phyloP scores from a whole-genome alignment of 2,888 invertebrate species.

The Leuctra nigra region DNA sequence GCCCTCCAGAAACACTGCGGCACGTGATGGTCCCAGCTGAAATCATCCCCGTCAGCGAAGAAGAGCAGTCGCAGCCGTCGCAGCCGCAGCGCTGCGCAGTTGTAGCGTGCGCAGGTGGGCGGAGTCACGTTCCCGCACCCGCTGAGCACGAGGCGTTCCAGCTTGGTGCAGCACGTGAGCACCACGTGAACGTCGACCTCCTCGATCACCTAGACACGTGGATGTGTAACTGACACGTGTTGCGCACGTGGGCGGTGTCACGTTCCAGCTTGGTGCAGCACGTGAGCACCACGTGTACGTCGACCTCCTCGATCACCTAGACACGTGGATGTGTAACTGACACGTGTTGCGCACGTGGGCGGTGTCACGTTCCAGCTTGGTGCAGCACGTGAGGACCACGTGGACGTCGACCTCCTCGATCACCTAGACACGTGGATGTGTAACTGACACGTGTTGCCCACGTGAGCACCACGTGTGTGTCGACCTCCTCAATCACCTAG shows the following conservation, averaged over 20 bases:
- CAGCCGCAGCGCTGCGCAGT: constrained; percentile 18
- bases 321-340: no score
- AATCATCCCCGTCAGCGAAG: constrained; percentile 36
- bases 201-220: constrained; percentile 33
- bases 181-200: constrained; percentile 35
- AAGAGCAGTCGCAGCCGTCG: constrained; percentile 31
- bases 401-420: constrained; percentile 36
- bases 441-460: no score
- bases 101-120: constrained; percentile 24
- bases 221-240: not conserved
- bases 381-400: constrained; percentile 32
- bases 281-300: constrained; percentile 33
- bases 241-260: not conserved
- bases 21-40: constrained; percentile 35
- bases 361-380: constrained; percentile 32
- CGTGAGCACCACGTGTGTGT: constrained; percentile 33
- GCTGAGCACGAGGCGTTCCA: constrained; percentile 34
- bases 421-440: constrained; percentile 31
- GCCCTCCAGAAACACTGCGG: constrained; percentile 36
- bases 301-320: constrained; percentile 36
- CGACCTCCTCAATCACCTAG: constrained; percentile 36
- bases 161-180: constrained; percentile 30
- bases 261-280: constrained; percentile 32
- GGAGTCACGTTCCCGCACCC: constrained; percentile 34
- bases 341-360: no score